phyloP scores from a whole-genome alignment of 2,888 invertebrate species.

The Tridacna gigas region DNA sequence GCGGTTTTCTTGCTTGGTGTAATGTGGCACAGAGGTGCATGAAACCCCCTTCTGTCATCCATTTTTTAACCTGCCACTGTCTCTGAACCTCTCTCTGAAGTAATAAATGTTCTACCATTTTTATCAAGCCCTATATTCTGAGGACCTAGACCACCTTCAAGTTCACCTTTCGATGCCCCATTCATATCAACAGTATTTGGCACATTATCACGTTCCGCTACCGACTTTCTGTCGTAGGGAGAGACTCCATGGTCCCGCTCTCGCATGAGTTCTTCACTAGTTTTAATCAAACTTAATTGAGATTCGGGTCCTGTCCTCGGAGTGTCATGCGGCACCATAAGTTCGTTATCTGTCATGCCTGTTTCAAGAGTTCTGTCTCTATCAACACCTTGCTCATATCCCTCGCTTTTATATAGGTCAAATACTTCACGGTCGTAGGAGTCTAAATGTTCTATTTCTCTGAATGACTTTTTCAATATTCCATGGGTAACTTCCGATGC shows the following conservation, averaged over 20 bases:
- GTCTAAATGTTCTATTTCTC: conserved; percentile 54
- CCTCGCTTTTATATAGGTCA: conserved; percentile 12
- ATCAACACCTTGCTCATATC: conserved; percentile 18
- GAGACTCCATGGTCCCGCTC: conserved; percentile 1
- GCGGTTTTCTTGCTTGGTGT: no score
- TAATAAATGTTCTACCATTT: conserved; percentile 51
- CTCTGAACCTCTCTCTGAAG: conserved; percentile 45
- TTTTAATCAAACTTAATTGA: conserved; percentile 28
- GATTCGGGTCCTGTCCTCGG: conserved; percentile 53
- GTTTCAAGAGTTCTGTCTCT: conserved; percentile 18
- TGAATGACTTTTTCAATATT: conserved; percentile 27
- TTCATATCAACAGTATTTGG: background rate
- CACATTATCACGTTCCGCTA: background rate
- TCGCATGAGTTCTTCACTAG: conserved; percentile 18
- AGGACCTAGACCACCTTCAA: background rate
- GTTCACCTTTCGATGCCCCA: background rate
- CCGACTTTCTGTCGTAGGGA: background rate
- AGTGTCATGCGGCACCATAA: conserved; percentile 48
- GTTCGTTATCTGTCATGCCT: conserved; percentile 38
- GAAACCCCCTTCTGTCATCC: no score
- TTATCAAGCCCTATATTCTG: conserved; percentile 27
- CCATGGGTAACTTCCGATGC: conserved; percentile 1
- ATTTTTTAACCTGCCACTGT: conserved; percentile 14
- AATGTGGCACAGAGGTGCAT: no score
- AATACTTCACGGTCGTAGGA: conserved; percentile 42